phyloP scores from a whole-genome alignment of 2,797 vertebrate species.

The Xenentodon cancila region DNA sequence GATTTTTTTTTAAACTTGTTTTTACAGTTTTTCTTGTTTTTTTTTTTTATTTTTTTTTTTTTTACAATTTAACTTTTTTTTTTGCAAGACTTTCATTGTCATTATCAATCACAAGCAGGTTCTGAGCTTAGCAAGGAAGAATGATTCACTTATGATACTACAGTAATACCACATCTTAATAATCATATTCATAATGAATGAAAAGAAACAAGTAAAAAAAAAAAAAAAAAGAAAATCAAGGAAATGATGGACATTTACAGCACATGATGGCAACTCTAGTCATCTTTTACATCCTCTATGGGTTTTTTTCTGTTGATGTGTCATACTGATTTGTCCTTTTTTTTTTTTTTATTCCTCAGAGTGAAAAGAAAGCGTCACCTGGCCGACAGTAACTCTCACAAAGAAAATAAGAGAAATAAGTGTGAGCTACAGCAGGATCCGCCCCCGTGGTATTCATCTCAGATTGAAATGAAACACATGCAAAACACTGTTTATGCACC shows the following conservation, averaged over 20 bases:
- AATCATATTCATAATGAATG: constrained; percentile 71
- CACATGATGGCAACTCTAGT: constrained; percentile 70
- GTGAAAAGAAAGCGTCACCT: constrained; percentile 16
- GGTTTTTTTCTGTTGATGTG: constrained; percentile 35
- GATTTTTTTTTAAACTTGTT: constrained; percentile 39
- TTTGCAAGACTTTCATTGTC: constrained; percentile 76
- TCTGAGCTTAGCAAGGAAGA: constrained; percentile 82
- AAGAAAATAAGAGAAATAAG: constrained; percentile 17
- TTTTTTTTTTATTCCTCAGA: constrained; percentile 23
- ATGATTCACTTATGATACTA: constrained; percentile 80
- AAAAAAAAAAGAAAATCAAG: constrained; percentile 63
- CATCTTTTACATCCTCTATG: constrained; percentile 68
- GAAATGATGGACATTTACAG: constrained; percentile 78
- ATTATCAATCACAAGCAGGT: constrained; percentile 84
- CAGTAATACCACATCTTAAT: constrained; percentile 81
- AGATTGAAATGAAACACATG: constrained; percentile 37
- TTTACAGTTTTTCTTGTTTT: constrained; percentile 47
- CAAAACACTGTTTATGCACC: constrained; percentile 49
- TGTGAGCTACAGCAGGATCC: constrained; percentile 25
- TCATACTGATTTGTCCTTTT: constrained; percentile 66
- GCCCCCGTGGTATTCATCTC: constrained; percentile 20
- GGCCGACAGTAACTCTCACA: constrained; percentile 11
- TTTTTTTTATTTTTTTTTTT: constrained; percentile 67
- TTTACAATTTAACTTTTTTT: constrained; percentile 49
- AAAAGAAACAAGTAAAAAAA: constrained; percentile 62